Conservation (phyloP, 2,113 vertebrate species). For the Peromyscus californicus region DNA sequence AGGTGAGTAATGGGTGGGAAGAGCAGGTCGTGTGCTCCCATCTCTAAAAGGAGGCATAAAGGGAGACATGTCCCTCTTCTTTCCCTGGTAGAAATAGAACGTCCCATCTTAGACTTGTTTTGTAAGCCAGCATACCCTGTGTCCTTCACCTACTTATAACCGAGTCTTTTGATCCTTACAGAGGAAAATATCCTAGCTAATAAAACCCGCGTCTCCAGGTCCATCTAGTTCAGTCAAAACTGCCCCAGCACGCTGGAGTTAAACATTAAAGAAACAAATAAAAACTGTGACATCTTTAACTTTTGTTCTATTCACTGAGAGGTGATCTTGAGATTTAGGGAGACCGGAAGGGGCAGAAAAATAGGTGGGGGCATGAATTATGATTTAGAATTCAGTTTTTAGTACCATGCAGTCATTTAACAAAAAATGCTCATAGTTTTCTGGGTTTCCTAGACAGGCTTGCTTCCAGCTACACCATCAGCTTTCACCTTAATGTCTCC, state of each 20-base stretch:
- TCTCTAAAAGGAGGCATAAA: not conserved
- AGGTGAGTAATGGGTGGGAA: not conserved
- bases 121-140: not conserved
- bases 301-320: not conserved
- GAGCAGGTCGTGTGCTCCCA: not conserved
- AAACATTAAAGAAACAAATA: not conserved
- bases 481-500: not conserved
- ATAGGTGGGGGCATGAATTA: not conserved
- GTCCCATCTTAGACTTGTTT: not conserved
- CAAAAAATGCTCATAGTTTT: not conserved
- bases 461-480: not conserved
- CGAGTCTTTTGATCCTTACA: not conserved
- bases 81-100: not conserved
- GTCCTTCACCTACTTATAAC: not conserved
- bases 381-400: not conserved
- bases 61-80: not conserved
- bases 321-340: not conserved
- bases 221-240: not conserved
- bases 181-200: not conserved
- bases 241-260: not conserved
- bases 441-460: not conserved
- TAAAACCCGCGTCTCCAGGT: not conserved
- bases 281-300: not conserved
- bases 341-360: not conserved
- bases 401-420: not conserved